Conservation (phyloP, 1,140 invertebrate genomes). For the Spodoptera litura region DNA sequence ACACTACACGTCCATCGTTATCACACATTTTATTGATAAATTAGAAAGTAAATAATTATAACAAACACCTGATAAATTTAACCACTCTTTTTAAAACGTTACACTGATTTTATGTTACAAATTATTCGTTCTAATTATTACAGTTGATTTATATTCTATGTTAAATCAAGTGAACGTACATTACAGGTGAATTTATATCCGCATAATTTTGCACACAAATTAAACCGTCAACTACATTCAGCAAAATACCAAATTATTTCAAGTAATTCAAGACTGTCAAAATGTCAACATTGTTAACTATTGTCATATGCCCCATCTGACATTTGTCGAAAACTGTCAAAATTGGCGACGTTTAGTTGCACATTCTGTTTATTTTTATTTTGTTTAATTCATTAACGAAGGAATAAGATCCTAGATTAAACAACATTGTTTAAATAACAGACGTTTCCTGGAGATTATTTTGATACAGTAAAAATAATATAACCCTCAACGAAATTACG, state of each 20-base stretch:
- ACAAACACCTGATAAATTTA: constrained; percentile 26
- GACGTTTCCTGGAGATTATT: too few species aligned
- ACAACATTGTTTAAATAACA: too few species aligned
- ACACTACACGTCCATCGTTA: constrained; percentile 30
- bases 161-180: too few species aligned
- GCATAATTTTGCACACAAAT: constrained; percentile 30
- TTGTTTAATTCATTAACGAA: too few species aligned
- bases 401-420: too few species aligned
- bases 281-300: not conserved
- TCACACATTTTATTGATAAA: constrained; percentile 46
- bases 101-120: too few species aligned
- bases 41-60: constrained; percentile 83
- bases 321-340: not conserved
- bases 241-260: not conserved
- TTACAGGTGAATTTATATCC: constrained; percentile 5
- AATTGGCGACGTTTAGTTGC: not conserved
- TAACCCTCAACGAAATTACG: too few species aligned
- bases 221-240: constrained; percentile 16
- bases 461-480: too few species aligned
- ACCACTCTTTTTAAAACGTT: constrained; percentile 1
- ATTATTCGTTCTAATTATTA: not conserved
- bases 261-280: not conserved
- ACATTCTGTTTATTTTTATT: too few species aligned
- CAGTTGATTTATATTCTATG: not conserved
- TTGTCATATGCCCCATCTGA: not conserved